Base-by-base conservation (phyloP, 2,888 invertebrate genomes). In the Dicycla oo region DNA sequence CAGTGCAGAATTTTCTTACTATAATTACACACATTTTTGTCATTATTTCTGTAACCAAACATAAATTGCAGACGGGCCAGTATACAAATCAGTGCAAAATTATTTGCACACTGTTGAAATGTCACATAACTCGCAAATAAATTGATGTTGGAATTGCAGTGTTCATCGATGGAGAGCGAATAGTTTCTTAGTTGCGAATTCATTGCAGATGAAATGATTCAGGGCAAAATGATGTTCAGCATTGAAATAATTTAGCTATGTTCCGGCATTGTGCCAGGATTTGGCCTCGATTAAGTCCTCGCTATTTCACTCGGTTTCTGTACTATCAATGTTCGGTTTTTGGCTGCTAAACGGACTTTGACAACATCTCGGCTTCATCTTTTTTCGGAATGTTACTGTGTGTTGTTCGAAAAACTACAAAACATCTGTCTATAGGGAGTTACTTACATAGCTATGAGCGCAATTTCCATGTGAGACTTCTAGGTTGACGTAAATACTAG, bases 21-120 rank as follows among this genome's bases (percentile, higher is more conserved):
- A n/a, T 56, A 40, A 40, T 56, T 43, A 5, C 0, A 43, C 23
- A 18, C 15, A 30, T 23, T 56, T 51, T 45, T 38, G 10, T 15
- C 13, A 40, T 51, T 47, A 61, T 67, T 58, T 47, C 23, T 49
- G 43, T 63, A 54, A 38, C 4, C 23, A 34, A 47, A 23, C 26
- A 60, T 78, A 63, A 49, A 71, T 78, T 7, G n/a, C 38, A 43
- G 11, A 43, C 15, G 26, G 2, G n/a, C n/a, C 57, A 20, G 11
- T 63, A 30, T 61, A 79, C 69, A 78, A 74, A 60, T 78, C 69
- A 74, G 74, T 74, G 80, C 61, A 61, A 8, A 68, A 56, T 69
- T 57, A 78, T 69, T 69, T 38, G 54, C 26, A 26, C 45, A 61
- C 60, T 13, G 13, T 73, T 47, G 56, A 56, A 49, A 64, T 61